A percentile compares a stretch with the other conserved stretches of the same genome.
phyloP scores from a whole-genome alignment of 2,797 vertebrate species.

The Limnodromus scolopaceus region DNA sequence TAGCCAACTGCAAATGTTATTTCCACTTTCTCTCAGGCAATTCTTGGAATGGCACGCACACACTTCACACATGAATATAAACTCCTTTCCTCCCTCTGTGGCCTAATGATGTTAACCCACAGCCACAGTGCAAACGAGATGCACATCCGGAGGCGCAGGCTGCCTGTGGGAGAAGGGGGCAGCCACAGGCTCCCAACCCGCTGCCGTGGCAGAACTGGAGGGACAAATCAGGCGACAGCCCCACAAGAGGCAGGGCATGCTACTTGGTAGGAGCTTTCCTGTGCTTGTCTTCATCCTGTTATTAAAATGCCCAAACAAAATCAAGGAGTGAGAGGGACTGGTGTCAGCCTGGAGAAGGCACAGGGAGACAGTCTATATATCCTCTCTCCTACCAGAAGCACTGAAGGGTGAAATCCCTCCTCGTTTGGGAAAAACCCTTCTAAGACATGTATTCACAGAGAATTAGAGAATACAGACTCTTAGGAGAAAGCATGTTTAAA shows the following conservation, averaged over 20 bases:
- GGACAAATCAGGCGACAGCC: not conserved
- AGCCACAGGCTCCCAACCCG: not conserved
- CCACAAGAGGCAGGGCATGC: too few relatives aligned
- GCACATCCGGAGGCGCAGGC: not conserved
- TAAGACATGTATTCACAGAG: not conserved
- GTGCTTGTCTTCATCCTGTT: not conserved
- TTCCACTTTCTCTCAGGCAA: not conserved
- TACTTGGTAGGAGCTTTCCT: not conserved
- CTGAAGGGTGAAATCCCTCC: not conserved
- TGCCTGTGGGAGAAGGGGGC: fast-evolving
- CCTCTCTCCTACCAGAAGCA: not conserved
- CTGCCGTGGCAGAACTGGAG: not conserved
- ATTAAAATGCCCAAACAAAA: not conserved
- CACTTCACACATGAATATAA: not conserved
- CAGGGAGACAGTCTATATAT: not conserved
- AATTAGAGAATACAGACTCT: not conserved
- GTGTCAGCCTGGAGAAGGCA: not conserved
- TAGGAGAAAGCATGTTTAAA: not conserved
- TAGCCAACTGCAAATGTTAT: not conserved
- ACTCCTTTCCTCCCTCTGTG: not conserved
- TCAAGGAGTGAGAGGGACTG: not conserved
- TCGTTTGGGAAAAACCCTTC: not conserved
- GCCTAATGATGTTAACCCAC: not conserved
- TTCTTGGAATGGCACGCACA: not conserved
- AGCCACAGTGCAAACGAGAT: fast-evolving